Percentiles rank a stretch among this genome's conserved stretches.
Conservation (phyloP, 2,797 vertebrate genomes). For the Kryptolebias ocellatus region DNA sequence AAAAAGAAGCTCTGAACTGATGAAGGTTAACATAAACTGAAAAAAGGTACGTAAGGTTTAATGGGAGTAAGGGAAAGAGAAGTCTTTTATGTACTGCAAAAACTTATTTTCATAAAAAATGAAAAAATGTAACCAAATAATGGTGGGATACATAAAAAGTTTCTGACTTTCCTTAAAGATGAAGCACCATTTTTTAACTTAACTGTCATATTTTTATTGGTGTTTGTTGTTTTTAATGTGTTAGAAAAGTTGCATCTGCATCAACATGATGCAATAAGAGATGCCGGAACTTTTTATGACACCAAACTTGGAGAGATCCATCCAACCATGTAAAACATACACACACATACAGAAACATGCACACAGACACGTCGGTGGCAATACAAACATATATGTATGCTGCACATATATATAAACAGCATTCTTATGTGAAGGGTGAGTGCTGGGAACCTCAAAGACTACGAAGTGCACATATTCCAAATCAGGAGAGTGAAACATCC, state of each 20-base stretch:
- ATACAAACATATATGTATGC: conserved; percentile 9
- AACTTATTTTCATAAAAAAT: conserved; percentile 6
- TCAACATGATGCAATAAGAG: too few relatives aligned
- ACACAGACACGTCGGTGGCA: background rate
- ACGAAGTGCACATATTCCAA: conserved; percentile 47
- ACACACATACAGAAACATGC: background rate
- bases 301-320: background rate
- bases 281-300: too few relatives aligned
- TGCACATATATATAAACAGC: conserved; percentile 22
- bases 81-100: too few relatives aligned
- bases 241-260: too few relatives aligned
- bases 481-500: conserved; percentile 50
- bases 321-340: background rate
- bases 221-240: conserved; percentile 55
- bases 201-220: conserved; percentile 64
- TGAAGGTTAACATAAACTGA: conserved; percentile 19
- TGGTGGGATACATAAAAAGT: conserved; percentile 31
- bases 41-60: background rate
- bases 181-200: conserved; percentile 54
- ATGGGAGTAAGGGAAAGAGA: background rate
- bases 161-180: conserved; percentile 69
- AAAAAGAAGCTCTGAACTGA: conserved; percentile 39
- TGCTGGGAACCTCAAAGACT: conserved; percentile 31
- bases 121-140: conserved; percentile 60
- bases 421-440: conserved; percentile 62